These are phyloP conservation scores for Ceratina japonica DNA, from an alignment of 1,140 invertebrate species.

Conservation along the genomic window DNA sequence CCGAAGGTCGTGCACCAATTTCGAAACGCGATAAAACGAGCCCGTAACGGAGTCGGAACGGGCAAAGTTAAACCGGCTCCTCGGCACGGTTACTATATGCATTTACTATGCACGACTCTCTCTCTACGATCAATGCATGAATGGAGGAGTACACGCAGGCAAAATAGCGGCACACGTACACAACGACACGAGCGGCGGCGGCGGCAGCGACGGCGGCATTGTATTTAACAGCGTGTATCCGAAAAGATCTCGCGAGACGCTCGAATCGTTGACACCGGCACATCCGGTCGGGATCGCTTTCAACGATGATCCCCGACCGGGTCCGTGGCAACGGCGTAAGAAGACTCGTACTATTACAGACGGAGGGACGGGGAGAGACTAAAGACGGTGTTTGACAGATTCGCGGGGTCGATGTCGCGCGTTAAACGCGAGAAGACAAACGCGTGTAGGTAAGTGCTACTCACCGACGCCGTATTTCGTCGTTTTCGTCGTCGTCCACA, in stretches of 20 bases:
- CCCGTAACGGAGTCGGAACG: not conserved
- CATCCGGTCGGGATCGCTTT: not conserved
- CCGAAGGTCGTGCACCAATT: not conserved
- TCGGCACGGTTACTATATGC: conserved; percentile 53
- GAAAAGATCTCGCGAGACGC: conserved; percentile 5
- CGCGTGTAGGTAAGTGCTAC: conserved; percentile 63
- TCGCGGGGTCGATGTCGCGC: conserved; percentile 33
- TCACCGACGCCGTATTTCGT: conserved; percentile 85
- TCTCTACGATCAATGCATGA: conserved; percentile 77
- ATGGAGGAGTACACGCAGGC: conserved; percentile 60
- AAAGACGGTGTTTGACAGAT: conserved; percentile 50
- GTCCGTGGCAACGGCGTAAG: too few relatives aligned
- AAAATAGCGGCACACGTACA: conserved; percentile 20
- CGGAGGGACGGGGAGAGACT: too few relatives aligned
- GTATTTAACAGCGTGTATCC: not conserved
- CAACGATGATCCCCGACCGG: not conserved
- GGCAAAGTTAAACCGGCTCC: not conserved
- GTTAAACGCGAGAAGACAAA: conserved; percentile 16
- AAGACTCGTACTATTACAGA: too few relatives aligned
- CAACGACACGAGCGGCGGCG: not conserved
- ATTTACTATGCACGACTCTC: conserved; percentile 45
- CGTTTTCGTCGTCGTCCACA: conserved; percentile 83
- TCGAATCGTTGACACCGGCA: conserved; percentile 24
- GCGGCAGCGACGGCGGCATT: conserved; percentile 22
- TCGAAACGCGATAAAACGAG: not conserved